phyloP scores from a whole-genome alignment of 2,113 vertebrate genomes.

The Meles meles region DNA sequence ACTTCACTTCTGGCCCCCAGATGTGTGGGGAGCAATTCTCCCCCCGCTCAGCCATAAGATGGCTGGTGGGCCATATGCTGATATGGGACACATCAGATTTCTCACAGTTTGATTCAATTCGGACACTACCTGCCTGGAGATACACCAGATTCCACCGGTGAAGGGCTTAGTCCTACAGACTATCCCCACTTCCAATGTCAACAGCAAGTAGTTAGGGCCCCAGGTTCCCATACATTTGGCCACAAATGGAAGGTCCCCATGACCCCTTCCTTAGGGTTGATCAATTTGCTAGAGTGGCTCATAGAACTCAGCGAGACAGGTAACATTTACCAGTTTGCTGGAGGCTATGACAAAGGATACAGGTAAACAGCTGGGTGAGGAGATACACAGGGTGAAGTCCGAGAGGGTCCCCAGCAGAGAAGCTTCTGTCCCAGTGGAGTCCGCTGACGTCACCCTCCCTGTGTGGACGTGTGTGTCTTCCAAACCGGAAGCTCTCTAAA shows the following conservation, averaged over 20 bases:
- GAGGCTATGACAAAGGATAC: background rate
- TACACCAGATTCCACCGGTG: background rate
- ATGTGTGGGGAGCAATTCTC: background rate
- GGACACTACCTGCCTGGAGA: background rate
- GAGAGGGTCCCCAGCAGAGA: background rate
- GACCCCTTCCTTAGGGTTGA: accelerated
- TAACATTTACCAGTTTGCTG: background rate
- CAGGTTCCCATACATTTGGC: background rate
- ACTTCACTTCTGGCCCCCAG: background rate
- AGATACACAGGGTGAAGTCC: background rate
- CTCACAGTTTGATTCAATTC: background rate
- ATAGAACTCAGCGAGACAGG: background rate
- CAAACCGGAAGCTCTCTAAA: background rate
- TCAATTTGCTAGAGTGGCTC: background rate
- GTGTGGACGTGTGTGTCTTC: background rate
- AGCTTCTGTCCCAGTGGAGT: background rate
- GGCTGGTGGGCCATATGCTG: no score
- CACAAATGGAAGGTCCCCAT: background rate
- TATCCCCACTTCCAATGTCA: background rate
- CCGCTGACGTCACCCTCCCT: background rate
- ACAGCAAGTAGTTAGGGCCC: background rate
- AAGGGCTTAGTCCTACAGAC: background rate
- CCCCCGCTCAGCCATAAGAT: background rate
- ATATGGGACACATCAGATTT: no score
- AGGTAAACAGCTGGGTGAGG: background rate